Evolutionary conservation across 2,113 vertebrate genomes (phyloP).

Genomic region (Oreochromis spilurus): DNA sequence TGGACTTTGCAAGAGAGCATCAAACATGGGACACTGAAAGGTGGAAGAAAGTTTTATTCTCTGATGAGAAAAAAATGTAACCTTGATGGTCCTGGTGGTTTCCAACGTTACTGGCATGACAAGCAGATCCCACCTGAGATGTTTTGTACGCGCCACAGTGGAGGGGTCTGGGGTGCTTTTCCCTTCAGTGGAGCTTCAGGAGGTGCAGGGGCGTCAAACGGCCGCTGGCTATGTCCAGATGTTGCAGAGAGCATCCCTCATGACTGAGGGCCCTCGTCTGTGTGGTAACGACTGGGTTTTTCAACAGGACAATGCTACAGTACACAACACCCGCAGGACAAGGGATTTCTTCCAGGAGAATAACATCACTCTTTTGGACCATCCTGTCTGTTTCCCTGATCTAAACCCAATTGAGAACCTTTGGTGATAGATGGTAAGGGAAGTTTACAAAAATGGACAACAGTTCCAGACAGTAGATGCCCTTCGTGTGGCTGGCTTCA

Average conservation of each 20-base stretch:
- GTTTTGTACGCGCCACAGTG: neutral
- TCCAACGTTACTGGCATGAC: neutral
- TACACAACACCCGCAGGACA: neutral
- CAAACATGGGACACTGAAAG: neutral
- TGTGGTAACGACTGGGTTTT: neutral
- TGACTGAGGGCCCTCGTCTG: neutral
- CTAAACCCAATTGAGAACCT: no score
- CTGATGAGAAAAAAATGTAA: neutral
- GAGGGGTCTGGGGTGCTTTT: neutral
- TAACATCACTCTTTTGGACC: no score
- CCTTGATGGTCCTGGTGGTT: neutral
- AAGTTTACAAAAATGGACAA: no score
- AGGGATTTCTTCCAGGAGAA: no score
- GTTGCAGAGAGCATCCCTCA: neutral
- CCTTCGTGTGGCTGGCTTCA: no score
- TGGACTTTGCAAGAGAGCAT: neutral
- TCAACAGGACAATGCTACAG: neutral
- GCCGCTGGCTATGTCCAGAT: neutral
- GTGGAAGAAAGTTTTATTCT: neutral
- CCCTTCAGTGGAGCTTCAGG: neutral
- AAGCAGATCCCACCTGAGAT: neutral
- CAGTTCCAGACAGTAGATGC: no score
- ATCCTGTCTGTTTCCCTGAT: no score
- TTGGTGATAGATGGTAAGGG: no score
- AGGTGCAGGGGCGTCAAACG: neutral